These are phyloP conservation scores for Drosophila neonasuta DNA, from an alignment of 2,888 invertebrate genomes.

Conservation along the genomic window DNA sequence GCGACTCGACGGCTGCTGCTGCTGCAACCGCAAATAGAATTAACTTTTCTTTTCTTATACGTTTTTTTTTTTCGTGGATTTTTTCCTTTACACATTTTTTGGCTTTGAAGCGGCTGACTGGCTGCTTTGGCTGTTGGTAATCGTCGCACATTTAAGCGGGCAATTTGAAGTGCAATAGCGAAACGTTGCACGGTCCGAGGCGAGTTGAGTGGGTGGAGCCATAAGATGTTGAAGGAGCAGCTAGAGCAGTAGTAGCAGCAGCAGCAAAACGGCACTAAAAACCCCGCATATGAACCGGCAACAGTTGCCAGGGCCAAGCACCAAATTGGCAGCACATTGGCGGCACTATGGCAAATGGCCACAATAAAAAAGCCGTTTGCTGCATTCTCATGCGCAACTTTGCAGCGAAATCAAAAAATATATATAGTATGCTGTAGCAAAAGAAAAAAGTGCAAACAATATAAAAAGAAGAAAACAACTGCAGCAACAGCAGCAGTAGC, in stretches of 20 bases:
- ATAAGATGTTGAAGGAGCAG: constrained; percentile 29
- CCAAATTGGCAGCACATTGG: constrained; percentile 70
- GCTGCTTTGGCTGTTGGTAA: constrained; percentile 66
- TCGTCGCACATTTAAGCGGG: constrained; percentile 76
- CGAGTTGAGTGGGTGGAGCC: background rate
- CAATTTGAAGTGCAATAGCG: constrained; percentile 70
- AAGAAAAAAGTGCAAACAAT: constrained; percentile 15
- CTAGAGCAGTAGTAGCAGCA: constrained; percentile 8
- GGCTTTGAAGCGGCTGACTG: constrained; percentile 47
- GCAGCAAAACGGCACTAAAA: constrained; percentile 46
- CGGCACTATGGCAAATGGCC: constrained; percentile 74
- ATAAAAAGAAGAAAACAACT: constrained; percentile 32
- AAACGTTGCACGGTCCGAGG: constrained; percentile 51
- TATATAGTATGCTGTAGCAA: background rate
- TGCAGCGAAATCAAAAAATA: constrained; percentile 58
- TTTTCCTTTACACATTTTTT: constrained; percentile 42
- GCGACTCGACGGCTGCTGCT: constrained; percentile 56
- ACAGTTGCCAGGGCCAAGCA: constrained; percentile 56
- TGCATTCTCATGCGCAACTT: constrained; percentile 78
- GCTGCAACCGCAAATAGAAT: constrained; percentile 74
- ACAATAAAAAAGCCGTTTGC: constrained; percentile 79
- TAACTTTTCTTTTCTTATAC: constrained; percentile 56
- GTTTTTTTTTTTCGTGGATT: constrained; percentile 9
- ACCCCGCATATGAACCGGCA: constrained; percentile 58
- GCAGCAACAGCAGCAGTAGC: constrained; percentile 35